A percentile compares a stretch with the other conserved stretches of the same genome.
phyloP scores from a whole-genome alignment of 92 coral and sea anemone genomes.

The Galaxea fascicularis region DNA sequence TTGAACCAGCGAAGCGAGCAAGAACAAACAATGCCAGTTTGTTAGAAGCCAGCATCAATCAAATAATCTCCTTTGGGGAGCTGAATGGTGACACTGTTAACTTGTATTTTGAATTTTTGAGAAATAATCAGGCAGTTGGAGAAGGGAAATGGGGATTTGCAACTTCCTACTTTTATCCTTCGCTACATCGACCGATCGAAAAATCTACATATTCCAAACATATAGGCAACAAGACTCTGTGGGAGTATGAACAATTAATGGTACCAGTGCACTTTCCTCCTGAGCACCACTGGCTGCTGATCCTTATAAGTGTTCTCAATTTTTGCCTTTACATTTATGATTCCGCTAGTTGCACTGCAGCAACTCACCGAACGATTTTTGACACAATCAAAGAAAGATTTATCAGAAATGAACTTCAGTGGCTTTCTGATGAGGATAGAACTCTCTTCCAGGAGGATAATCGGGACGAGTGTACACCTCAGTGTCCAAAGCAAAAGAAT shows the following conservation, averaged over 20 bases:
- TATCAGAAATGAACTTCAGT: slow-evolving; percentile 1
- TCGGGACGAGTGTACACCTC: slow-evolving; percentile 12
- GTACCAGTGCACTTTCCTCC: slow-evolving; percentile 37
- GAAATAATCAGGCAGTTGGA: background rate
- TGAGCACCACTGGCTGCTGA: slow-evolving; percentile 42
- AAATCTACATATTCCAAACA: slow-evolving; percentile 19
- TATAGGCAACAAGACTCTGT: slow-evolving; percentile 11
- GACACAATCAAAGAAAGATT: slow-evolving; percentile 7
- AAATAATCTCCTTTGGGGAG: background rate
- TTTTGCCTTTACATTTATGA: slow-evolving; percentile 17
- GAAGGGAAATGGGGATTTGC: slow-evolving; percentile 1
- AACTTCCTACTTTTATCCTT: slow-evolving; percentile 28
- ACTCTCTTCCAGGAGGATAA: slow-evolving; percentile 22
- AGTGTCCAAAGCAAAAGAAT: slow-evolving; percentile 39
- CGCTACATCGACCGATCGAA: background rate
- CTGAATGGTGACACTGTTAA: slow-evolving; percentile 20
- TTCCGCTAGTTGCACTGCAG: slow-evolving; percentile 26
- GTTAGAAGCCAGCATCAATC: background rate
- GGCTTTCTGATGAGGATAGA: slow-evolving; percentile 12
- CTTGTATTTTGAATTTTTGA: slow-evolving; percentile 32
- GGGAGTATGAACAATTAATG: slow-evolving; percentile 14
- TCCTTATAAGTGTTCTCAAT: slow-evolving; percentile 35
- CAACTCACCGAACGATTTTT: slow-evolving; percentile 9
- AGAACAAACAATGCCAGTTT: background rate
- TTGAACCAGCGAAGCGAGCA: background rate